Conservation (phyloP, 2,888 invertebrate species). For the Lepidocyrtoides sp. region DNA sequence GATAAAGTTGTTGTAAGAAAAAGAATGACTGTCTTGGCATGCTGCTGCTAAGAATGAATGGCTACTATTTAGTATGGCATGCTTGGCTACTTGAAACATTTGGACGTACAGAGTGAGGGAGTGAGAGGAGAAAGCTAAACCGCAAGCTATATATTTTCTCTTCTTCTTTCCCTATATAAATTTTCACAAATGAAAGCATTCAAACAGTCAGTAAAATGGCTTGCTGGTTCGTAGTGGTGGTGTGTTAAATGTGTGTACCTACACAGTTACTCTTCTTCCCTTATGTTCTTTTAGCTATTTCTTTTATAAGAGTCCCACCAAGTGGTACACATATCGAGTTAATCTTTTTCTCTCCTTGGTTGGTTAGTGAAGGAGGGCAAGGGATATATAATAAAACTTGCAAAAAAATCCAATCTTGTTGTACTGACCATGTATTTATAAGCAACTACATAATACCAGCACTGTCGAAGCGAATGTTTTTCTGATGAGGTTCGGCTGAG, state of each 20-base stretch:
- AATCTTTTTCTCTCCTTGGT: conserved; percentile 57
- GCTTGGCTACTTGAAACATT: background rate
- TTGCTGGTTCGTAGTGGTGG: too few species aligned
- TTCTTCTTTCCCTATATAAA: conserved; percentile 59
- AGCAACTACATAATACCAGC: background rate
- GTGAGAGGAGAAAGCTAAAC: conserved; percentile 38
- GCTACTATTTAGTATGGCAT: too few species aligned
- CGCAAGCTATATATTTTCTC: conserved; percentile 66
- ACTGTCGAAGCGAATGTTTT: conserved; percentile 13
- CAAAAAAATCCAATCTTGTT: conserved; percentile 44
- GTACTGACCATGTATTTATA: background rate
- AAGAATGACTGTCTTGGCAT: conserved; percentile 50
- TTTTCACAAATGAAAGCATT: conserved; percentile 75
- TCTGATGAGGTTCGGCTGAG: conserved; percentile 48
- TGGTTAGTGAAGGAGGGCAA: conserved; percentile 15
- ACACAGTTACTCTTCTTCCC: background rate
- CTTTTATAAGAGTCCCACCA: background rate
- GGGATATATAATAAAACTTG: conserved; percentile 39
- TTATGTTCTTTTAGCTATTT: background rate
- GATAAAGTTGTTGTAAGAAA: conserved; percentile 77
- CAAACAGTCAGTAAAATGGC: conserved; percentile 13
- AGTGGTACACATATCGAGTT: conserved; percentile 2
- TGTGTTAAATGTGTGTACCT: background rate
- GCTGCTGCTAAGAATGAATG: background rate
- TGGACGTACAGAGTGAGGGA: background rate